Base-by-base conservation (phyloP, 2,888 invertebrate genomes). In the Chaitophorus viminalis region DNA sequence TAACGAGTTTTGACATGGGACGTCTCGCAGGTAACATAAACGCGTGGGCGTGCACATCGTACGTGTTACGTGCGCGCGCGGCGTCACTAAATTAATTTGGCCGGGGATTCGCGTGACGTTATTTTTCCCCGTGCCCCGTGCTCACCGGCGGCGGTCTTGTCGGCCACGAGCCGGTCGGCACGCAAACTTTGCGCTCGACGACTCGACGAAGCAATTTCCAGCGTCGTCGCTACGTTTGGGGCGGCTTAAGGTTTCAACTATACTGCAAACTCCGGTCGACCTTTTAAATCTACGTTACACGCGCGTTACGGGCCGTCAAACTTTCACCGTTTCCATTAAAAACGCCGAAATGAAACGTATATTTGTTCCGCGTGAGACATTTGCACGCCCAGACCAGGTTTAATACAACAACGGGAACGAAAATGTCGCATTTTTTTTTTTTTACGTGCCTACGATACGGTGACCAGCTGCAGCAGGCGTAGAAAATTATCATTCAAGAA, bases 1-100 rank as follows among this genome's bases (percentile, higher is more conserved):
- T 60, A 82, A 82, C 72, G 72, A 72, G 25, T 72, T 82, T 82
- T 82, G 52, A 82, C 72, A 14, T 1, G 72, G 52, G 52, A 72
- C 33, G 52, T 54, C n/a, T n/a, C n/a, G n/a, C n/a, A n/a, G n/a
- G n/a, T n/a, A n/a, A n/a, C n/a, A n/a, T n/a, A n/a, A n/a, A n/a
- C n/a, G n/a, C 72, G 9, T 36, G 3, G 33, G 17, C 46, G 46
- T 1, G 46, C 11, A 14, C 46, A 14, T n/a, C 4, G 31, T 17
- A 5, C 0, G n/a, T 46, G 46, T 46, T 21, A 81, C 68, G 52
- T 54, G 72, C 36, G 6, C 65, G 31, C 46, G 72, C 11, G 11
- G 39, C 11, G 11, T 72, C 72, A 33, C 33, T 72, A 33, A 82
- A 82, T 72, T 33, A 82, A 82, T 82, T 72, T 82, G 31, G 17